phyloP scores from a whole-genome alignment of 1,140 invertebrate genomes.

The Drosophila pseudoobscura region DNA sequence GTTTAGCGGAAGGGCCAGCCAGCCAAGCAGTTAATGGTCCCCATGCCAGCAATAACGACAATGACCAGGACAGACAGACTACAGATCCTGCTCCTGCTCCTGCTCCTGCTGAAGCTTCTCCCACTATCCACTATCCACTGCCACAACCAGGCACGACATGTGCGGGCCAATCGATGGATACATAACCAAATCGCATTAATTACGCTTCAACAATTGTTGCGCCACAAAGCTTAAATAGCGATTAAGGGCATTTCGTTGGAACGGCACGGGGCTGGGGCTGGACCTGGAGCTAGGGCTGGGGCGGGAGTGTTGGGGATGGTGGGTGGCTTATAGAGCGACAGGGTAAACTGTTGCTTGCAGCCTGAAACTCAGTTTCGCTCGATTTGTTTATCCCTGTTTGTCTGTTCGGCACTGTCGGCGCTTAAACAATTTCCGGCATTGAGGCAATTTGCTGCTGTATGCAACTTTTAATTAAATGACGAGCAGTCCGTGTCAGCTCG shows the following conservation, averaged over 20 bases:
- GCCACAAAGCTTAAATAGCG: slow-evolving; percentile 78
- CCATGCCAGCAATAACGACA: slow-evolving; percentile 19
- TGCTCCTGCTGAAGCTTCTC: neutral
- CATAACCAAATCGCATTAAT: slow-evolving; percentile 79
- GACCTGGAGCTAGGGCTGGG: neutral
- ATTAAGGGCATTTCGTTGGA: slow-evolving; percentile 51
- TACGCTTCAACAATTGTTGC: slow-evolving; percentile 79
- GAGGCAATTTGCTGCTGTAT: slow-evolving; percentile 55
- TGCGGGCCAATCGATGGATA: slow-evolving; percentile 68
- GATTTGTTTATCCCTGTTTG: slow-evolving; percentile 31
- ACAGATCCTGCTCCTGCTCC: neutral
- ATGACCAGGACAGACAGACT: slow-evolving; percentile 22
- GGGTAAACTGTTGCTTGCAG: slow-evolving; percentile 21
- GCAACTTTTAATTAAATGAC: slow-evolving; percentile 72
- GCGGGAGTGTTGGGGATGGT: too few species aligned
- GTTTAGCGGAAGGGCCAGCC: slow-evolving; percentile 48
- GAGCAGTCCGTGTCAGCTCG: slow-evolving; percentile 1
- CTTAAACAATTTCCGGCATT: slow-evolving; percentile 72
- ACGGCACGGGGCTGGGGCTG: neutral
- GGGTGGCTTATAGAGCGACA: neutral
- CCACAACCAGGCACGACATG: slow-evolving; percentile 33
- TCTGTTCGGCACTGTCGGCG: slow-evolving; percentile 11
- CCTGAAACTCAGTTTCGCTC: neutral
- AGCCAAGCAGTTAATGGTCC: slow-evolving; percentile 39
- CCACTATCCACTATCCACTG: slow-evolving; percentile 2